These are phyloP conservation scores for Platichthys stellatus DNA, from an alignment of 2,113 vertebrate genomes.

Conservation along the genomic window DNA sequence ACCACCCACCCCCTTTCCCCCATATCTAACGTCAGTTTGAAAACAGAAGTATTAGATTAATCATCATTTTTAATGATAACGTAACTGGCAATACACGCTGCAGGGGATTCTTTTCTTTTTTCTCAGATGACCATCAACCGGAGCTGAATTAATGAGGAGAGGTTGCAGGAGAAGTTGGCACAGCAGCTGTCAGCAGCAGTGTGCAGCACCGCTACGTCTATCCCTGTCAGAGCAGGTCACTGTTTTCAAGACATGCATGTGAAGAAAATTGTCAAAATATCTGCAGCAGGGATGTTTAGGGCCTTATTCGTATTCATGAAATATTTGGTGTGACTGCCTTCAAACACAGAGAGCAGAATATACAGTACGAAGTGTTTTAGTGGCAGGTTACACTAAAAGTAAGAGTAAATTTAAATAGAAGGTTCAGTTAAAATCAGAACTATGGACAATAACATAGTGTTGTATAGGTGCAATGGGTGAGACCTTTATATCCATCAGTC, in stretches of 20 bases:
- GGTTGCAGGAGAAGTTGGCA: constrained; percentile 31
- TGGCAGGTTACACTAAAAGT: not conserved
- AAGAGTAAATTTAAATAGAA: no score
- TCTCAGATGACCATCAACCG: constrained; percentile 53
- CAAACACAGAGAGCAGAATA: not conserved
- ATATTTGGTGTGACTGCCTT: not conserved
- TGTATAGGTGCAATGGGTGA: not conserved
- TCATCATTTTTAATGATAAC: constrained; percentile 55
- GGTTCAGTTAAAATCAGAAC: no score
- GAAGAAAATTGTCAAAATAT: constrained; percentile 32
- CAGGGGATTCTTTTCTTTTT: constrained; percentile 2
- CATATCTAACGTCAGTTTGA: constrained; percentile 34
- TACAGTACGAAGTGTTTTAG: not conserved
- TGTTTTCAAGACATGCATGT: constrained; percentile 1
- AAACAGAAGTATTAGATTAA: constrained; percentile 62
- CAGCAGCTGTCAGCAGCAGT: constrained; percentile 55
- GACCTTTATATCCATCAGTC: constrained; percentile 20
- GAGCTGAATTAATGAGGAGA: constrained; percentile 68
- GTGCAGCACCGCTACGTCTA: constrained; percentile 26
- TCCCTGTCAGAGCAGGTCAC: constrained; percentile 39
- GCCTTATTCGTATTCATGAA: not conserved
- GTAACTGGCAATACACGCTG: constrained; percentile 45
- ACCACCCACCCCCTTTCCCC: constrained; percentile 14
- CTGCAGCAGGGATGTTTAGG: not conserved
- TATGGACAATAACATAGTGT: not conserved